Percentiles rank a stretch among this genome's conserved stretches.
Conservation (phyloP, 2,797 vertebrate genomes). For the Leuciscus waleckii region DNA sequence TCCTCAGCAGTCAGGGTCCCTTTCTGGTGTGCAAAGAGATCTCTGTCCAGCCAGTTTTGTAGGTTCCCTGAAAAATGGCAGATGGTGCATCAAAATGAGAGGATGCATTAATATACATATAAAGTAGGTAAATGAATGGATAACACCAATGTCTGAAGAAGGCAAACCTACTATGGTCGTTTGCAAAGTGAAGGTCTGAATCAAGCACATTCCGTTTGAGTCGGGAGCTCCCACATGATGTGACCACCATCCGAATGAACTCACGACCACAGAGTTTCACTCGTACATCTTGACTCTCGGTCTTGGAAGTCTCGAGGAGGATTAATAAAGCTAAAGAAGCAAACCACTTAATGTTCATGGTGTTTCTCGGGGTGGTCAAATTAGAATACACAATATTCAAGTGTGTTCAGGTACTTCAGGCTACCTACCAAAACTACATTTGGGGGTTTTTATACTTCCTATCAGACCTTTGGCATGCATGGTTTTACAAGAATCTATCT, state of each 20-base stretch:
- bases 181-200: conserved; percentile 1
- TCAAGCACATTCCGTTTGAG: conserved; percentile 63
- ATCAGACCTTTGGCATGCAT: conserved; percentile 31
- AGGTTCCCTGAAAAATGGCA: conserved; percentile 51
- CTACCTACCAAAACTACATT: background rate
- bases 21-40: conserved; percentile 36
- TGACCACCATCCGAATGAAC: conserved; percentile 76
- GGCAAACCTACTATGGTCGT: conserved; percentile 36
- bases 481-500: conserved; percentile 52
- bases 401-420: conserved; percentile 4
- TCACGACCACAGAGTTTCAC: conserved; percentile 79
- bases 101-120: background rate
- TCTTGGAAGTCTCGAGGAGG: conserved; percentile 50
- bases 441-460: conserved; percentile 55
- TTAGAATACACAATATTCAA: background rate
- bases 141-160: background rate
- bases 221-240: conserved; percentile 73
- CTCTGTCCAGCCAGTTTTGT: conserved; percentile 57
- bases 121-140: background rate
- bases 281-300: conserved; percentile 67
- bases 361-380: conserved; percentile 11
- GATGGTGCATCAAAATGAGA: background rate
- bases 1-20: conserved; percentile 34
- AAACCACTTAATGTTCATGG: conserved; percentile 68
- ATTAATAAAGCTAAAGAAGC: conserved; percentile 66